phyloP scores from a whole-genome alignment of 2,888 invertebrate genomes.

The Cabera pusaria region DNA sequence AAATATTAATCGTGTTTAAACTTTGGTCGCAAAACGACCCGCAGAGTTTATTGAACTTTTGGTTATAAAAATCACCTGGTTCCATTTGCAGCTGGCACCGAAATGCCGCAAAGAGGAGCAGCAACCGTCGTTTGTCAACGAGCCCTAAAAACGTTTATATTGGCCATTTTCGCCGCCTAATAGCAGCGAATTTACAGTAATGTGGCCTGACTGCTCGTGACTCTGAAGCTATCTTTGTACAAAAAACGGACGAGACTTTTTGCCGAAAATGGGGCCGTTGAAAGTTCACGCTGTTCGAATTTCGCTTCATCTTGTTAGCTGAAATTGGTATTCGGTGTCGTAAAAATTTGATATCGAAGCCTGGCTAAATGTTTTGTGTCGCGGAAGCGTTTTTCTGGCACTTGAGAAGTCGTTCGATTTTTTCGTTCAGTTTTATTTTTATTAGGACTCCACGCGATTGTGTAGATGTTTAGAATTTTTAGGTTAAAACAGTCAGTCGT shows the following conservation, averaged over 20 bases:
- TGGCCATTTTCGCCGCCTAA: slow-evolving; percentile 10
- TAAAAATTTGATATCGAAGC: no score
- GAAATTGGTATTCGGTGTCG: no score
- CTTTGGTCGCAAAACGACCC: slow-evolving; percentile 8
- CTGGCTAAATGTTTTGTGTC: no score
- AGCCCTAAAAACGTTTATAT: slow-evolving; percentile 13
- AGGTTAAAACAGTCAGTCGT: no score
- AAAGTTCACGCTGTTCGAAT: slow-evolving; percentile 7
- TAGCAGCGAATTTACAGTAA: slow-evolving; percentile 20
- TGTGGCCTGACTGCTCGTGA: slow-evolving; percentile 20
- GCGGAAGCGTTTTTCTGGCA: no score
- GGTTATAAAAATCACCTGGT: slow-evolving; percentile 19
- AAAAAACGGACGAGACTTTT: slow-evolving; percentile 21
- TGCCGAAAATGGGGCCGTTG: slow-evolving; percentile 18
- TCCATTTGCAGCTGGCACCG: slow-evolving; percentile 9
- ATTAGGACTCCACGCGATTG: no score
- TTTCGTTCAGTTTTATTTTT: no score
- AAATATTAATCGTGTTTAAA: slow-evolving; percentile 8
- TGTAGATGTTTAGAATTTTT: no score
- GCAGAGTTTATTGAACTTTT: slow-evolving; percentile 19
- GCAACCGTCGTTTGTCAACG: slow-evolving; percentile 5
- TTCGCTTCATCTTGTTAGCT: no score
- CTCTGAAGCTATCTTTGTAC: slow-evolving; percentile 17
- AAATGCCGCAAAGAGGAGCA: slow-evolving; percentile 10
- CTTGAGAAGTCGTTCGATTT: no score